phyloP scores from a whole-genome alignment of 2,888 invertebrate genomes.

The Augiades crinisus region DNA sequence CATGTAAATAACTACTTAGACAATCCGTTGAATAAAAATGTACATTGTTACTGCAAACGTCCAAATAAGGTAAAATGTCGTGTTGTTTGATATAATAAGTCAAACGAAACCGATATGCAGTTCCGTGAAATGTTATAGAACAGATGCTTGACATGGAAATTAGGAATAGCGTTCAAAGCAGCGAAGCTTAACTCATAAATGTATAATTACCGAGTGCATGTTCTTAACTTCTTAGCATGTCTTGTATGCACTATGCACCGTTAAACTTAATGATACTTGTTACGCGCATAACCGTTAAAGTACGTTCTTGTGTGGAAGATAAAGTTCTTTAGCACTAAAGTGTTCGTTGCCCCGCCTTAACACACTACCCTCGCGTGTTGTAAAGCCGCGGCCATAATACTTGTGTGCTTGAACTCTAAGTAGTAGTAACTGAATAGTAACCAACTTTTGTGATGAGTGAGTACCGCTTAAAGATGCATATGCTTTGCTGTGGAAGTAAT shows the following conservation, averaged over 20 bases:
- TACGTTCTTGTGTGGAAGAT: conserved; percentile 23
- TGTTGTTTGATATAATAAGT: too few species aligned
- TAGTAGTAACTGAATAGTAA: too few species aligned
- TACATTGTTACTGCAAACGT: conserved; percentile 22
- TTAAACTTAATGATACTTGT: conserved; percentile 27
- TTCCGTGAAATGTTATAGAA: background rate
- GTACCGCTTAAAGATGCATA: too few species aligned
- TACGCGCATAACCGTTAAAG: conserved; percentile 26
- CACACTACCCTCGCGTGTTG: conserved; percentile 14
- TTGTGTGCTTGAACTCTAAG: background rate
- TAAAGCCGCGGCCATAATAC: conserved; percentile 7
- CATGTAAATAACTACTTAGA: conserved; percentile 60
- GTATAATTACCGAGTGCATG: conserved; percentile 20
- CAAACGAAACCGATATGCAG: too few species aligned
- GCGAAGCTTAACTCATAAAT: conserved; percentile 24
- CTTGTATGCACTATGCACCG: conserved; percentile 27
- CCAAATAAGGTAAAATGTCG: too few species aligned
- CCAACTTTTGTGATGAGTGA: too few species aligned
- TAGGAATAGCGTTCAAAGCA: conserved; percentile 5
- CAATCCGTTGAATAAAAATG: conserved; percentile 50
- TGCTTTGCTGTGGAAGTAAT: too few species aligned
- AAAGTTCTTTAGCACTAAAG: conserved; percentile 23
- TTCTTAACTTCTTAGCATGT: conserved; percentile 22
- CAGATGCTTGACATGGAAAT: conserved; percentile 12
- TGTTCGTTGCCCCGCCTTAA: conserved; percentile 22